phyloP scores from a whole-genome alignment of 1,140 invertebrate genomes.

The Heliothis subflexa region DNA sequence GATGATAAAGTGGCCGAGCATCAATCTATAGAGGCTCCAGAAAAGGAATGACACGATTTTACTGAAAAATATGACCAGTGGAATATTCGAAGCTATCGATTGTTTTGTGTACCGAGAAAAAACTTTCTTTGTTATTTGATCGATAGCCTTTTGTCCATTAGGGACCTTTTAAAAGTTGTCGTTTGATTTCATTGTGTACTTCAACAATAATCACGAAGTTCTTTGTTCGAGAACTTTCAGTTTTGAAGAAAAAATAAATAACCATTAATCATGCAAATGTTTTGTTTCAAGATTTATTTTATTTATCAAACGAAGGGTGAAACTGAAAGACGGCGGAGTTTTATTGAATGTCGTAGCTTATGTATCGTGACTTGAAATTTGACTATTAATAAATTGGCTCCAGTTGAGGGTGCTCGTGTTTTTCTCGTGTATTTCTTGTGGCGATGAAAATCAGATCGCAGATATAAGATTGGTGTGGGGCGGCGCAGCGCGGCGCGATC shows the following conservation, averaged over 20 bases:
- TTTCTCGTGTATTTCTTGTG: slow-evolving; percentile 51
- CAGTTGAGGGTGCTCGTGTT: slow-evolving; percentile 6
- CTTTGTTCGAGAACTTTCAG: slow-evolving; percentile 67
- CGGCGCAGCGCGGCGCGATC: slow-evolving; percentile 47
- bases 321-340: slow-evolving; percentile 21
- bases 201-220: slow-evolving; percentile 79
- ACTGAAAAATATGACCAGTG: slow-evolving; percentile 54
- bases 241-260: slow-evolving; percentile 71
- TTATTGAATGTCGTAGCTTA: slow-evolving; percentile 34
- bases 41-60: slow-evolving; percentile 58
- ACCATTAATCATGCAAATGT: slow-evolving; percentile 71
- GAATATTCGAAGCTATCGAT: slow-evolving; percentile 76
- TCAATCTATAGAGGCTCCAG: slow-evolving; percentile 53
- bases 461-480: slow-evolving; percentile 65
- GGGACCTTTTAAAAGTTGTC: slow-evolving; percentile 82
- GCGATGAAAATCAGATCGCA: slow-evolving; percentile 72
- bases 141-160: slow-evolving; percentile 85
- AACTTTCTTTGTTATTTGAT: slow-evolving; percentile 84
- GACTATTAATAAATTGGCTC: slow-evolving; percentile 52
- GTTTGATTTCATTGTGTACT: slow-evolving; percentile 83
- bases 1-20: slow-evolving; percentile 45
- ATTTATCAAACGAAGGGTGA: slow-evolving; percentile 53
- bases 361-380: slow-evolving; percentile 48
- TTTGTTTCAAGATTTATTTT: slow-evolving; percentile 63
- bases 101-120: slow-evolving; percentile 81